Conservation (phyloP, 2,797 vertebrate genomes). For the Galaxias olidus region DNA sequence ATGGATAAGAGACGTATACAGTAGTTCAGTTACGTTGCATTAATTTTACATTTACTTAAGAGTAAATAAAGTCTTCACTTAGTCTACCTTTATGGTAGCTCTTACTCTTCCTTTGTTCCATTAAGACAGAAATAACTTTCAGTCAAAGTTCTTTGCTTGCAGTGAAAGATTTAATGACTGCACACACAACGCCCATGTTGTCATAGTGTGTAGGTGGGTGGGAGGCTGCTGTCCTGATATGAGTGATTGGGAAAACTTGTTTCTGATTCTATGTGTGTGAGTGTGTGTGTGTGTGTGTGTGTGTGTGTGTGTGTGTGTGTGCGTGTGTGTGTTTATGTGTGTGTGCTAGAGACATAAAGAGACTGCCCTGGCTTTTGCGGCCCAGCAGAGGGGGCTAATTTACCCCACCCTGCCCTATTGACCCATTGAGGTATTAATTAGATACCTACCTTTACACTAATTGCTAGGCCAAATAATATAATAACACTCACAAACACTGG, state of each 20-base stretch:
- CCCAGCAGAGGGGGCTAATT: slow-evolving; percentile 24
- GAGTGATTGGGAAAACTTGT: slow-evolving; percentile 23
- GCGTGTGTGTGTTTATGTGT: too few species aligned
- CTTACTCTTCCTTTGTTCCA: neutral
- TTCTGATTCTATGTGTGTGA: slow-evolving; percentile 2
- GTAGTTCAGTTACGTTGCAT: too few species aligned
- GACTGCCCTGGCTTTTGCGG: neutral
- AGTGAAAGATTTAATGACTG: slow-evolving; percentile 12
- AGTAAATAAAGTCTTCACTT: too few species aligned
- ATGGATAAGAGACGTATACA: neutral
- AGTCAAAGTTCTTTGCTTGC: slow-evolving; percentile 5
- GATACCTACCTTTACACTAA: too few species aligned
- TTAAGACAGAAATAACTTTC: slow-evolving; percentile 17
- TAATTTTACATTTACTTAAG: too few species aligned
- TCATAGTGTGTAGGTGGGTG: neutral
- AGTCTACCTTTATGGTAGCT: neutral
- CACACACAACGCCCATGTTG: slow-evolving; percentile 19
- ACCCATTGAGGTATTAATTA: too few species aligned
- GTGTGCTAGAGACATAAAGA: neutral
- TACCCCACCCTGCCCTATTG: neutral
- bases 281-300: slow-evolving; percentile 12
- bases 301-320: slow-evolving; percentile 15
- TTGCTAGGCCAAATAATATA: too few species aligned
- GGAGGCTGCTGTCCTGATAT: slow-evolving; percentile 6
- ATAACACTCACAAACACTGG: too few species aligned